Conservation (phyloP, 2,888 invertebrate genomes). For the Quadriops clusia region DNA sequence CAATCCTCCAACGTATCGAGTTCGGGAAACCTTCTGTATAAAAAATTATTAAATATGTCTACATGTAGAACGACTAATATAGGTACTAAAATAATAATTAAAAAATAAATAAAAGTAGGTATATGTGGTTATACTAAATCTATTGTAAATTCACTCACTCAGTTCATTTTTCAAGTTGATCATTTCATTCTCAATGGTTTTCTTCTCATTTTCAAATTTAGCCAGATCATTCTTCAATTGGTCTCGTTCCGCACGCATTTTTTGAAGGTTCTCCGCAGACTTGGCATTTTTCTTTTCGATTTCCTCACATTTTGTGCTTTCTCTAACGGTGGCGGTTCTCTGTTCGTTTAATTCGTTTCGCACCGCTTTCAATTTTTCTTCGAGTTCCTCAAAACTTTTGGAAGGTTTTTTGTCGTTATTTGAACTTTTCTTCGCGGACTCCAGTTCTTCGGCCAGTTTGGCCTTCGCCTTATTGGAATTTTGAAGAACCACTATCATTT, state of each 20-base stretch:
- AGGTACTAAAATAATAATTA: not conserved
- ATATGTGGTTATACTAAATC: constrained; percentile 21
- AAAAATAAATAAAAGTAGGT: constrained; percentile 2
- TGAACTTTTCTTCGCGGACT: constrained; percentile 17
- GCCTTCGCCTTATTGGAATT: constrained; percentile 43
- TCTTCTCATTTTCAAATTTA: constrained; percentile 39
- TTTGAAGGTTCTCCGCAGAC: constrained; percentile 38
- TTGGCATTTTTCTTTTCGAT: constrained; percentile 36
- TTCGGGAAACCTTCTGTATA: constrained; percentile 45
- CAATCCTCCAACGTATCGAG: no score
- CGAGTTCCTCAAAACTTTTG: constrained; percentile 39
- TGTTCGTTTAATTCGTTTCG: constrained; percentile 43
- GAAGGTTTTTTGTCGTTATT: constrained; percentile 18
- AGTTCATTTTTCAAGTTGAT: constrained; percentile 23
- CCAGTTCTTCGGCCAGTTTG: constrained; percentile 38
- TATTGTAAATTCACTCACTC: no score
- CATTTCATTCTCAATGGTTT: constrained; percentile 41
- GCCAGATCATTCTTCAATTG: constrained; percentile 39
- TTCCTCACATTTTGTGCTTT: constrained; percentile 43
- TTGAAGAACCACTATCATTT: constrained; percentile 49
- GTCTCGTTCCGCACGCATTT: constrained; percentile 44
- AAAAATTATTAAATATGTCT: constrained; percentile 9
- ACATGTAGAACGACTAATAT: constrained; percentile 1
- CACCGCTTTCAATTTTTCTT: constrained; percentile 39
- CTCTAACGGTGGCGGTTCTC: constrained; percentile 40